phyloP scores from a whole-genome alignment of 2,888 invertebrate species.

The Eristalinus aeneus region DNA sequence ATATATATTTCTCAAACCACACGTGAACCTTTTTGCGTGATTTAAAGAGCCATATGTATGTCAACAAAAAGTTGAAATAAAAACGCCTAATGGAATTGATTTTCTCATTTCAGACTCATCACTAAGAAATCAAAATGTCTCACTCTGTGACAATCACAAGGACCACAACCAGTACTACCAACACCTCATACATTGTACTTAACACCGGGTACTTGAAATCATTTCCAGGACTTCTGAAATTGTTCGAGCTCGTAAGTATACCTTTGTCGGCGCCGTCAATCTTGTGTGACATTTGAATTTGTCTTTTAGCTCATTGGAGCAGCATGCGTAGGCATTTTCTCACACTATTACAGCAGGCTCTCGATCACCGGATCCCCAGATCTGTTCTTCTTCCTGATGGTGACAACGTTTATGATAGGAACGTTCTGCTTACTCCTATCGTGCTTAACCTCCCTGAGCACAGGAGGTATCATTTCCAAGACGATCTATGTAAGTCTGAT shows the following conservation, averaged over 20 bases:
- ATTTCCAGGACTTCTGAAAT: constrained; percentile 89
- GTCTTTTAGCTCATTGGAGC: constrained; percentile 86
- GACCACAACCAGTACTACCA: constrained; percentile 90
- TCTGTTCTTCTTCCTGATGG: constrained; percentile 88
- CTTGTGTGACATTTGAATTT: neutral
- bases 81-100: neutral
- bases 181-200: constrained; percentile 88
- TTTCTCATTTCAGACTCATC: constrained; percentile 48
- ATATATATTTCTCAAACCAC: too few relatives aligned
- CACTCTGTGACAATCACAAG: constrained; percentile 93
- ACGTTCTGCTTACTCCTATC: constrained; percentile 88
- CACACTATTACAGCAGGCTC: constrained; percentile 82
- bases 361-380: constrained; percentile 80
- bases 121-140: constrained; percentile 85
- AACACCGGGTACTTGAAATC: constrained; percentile 91
- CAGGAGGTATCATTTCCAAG: constrained; percentile 91
- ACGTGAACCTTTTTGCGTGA: too few relatives aligned
- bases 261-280: neutral
- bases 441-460: constrained; percentile 89
- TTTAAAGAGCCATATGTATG: too few relatives aligned
- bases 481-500: constrained; percentile 81
- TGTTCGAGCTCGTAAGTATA: constrained; percentile 87
- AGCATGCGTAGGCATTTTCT: constrained; percentile 87
- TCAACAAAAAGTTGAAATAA: too few relatives aligned
- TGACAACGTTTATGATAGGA: constrained; percentile 89